Base-by-base conservation (phyloP, 2,888 invertebrate genomes). In the Nysson spinosus region DNA sequence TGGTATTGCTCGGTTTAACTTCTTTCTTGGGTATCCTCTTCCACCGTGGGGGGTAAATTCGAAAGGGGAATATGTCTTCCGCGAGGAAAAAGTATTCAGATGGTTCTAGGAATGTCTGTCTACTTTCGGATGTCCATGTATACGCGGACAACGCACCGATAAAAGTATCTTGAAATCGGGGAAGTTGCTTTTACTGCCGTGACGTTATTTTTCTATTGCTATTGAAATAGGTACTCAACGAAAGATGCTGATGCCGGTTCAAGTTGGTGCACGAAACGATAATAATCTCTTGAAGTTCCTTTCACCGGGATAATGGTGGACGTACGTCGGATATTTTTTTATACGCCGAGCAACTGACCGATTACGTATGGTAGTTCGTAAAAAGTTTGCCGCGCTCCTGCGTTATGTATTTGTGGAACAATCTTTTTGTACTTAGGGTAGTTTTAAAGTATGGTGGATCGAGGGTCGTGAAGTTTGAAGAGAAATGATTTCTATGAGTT, bases 131-230 rank as follows among this genome's bases (percentile, higher is more conserved):
- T 9, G 54, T 4, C 0, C 32, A 6, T 12, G 39, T 40, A 16
- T 39, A 61, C 22, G 32, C 34, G 22, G 46, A 40, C 47, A 12
- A 4, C 14, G 49, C 19, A 11, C 32, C 67, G 51, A 67, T 67
- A 67, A 57, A 57, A 61, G 46, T 50, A 57, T 50, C 62, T 26
- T 9, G 22, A 22, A 34, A 62, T 62, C 51, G 51, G 50, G 35
- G 28, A 54, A 68, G 54, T 69, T 69, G 57, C 37, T 50, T 57
- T 69, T 68, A 69, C 50, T 58, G 47, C 61, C 26, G 1, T 39
- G 39, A 44, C 47, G 54, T 69, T 69, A 68, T 63, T 69, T 69
- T 63, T 68, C 69, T 54, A 68, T 69, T 51, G 55, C 69, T 63
- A 69, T 69, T 58, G 58, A 68, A 63, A 68, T 63, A 54, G 63